A percentile compares a stretch with the other conserved stretches of the same genome.
phyloP scores from a whole-genome alignment of 2,888 invertebrate genomes.

The Tribolium freemani region DNA sequence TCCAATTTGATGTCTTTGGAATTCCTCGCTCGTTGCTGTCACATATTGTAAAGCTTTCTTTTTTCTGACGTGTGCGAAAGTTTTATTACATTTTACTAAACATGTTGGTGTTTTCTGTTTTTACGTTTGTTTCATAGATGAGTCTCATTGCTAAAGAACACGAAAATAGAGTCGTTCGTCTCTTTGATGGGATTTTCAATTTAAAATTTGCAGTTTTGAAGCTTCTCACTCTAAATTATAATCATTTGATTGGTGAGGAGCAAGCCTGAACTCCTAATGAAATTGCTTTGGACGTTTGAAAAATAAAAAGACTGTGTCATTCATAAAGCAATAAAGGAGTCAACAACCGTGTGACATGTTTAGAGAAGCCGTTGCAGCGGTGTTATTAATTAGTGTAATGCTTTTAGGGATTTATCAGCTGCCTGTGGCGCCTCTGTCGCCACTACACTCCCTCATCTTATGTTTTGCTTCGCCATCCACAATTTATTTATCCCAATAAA shows the following conservation, averaged over 20 bases:
- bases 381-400: conserved; percentile 55
- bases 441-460: conserved; percentile 23
- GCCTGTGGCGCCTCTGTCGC: conserved; percentile 44
- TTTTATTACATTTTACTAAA: no score
- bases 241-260: neutral
- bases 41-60: no score
- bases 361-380: conserved; percentile 41
- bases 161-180: neutral
- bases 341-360: conserved; percentile 43
- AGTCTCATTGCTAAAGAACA: no score
- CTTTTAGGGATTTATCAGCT: conserved; percentile 53
- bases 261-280: no score
- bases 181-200: neutral
- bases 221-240: neutral
- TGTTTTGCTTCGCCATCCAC: conserved; percentile 13
- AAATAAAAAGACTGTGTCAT: conserved; percentile 11
- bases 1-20: no score
- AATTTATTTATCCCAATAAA: conserved; percentile 48
- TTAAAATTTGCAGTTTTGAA: neutral
- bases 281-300: neutral
- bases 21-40: no score
- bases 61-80: no score
- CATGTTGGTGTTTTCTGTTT: no score
- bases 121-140: no score
- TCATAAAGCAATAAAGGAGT: conserved; percentile 36